Evolutionary conservation across 1,140 invertebrate genomes (phyloP), one percentile per base, ranked within the genome.

Genomic region (Cotesia vestalis): DNA sequence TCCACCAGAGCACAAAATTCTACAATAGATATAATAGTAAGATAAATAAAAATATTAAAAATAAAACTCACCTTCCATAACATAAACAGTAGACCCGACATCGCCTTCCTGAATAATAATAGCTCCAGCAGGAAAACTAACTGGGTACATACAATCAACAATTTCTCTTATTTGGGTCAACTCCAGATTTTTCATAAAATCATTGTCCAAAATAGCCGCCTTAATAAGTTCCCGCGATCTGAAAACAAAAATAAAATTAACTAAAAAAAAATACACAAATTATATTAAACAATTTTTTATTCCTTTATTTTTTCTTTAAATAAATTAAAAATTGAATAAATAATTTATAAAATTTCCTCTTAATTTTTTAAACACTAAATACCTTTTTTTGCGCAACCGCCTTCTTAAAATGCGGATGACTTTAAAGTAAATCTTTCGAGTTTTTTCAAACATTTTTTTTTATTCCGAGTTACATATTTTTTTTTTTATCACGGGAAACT

Each of bases 151-250:
- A 86, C 97, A 99, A 85, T 99, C 97, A 35, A 99, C 98, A 69
- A 99, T 98, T 87, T 99, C 97, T n/a, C 94, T 91, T 77, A 99
- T 98, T 88, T 99, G 97, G 27, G 95, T 94, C 81, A 94, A 90
- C 83, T 99, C 98, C 84, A 99, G 88, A 88, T 99, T 98, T 88
- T 99, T 98, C 94, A 99, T 98, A 87, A 99, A 99, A 86, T 99
- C 98, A 90, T 99, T 99, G 88, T 99, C 97, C 84, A 98, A 87
- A 79, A 99, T 98, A 53, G 98, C 97, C 71, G 94, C 90, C 86
- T 97, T 97, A 80, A 99, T 99, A 76, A 99, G 87, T 77, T 99
- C 96, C 78, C 95, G 93, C 35, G 96, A 97, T 88, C 97, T 99
- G 89, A 8, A 67, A 40, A 14, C 51, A 35, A 27, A 71, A 62